Evolutionary conservation across 2,888 invertebrate species (phyloP).

Genomic region (Chrysina gloriosa): DNA sequence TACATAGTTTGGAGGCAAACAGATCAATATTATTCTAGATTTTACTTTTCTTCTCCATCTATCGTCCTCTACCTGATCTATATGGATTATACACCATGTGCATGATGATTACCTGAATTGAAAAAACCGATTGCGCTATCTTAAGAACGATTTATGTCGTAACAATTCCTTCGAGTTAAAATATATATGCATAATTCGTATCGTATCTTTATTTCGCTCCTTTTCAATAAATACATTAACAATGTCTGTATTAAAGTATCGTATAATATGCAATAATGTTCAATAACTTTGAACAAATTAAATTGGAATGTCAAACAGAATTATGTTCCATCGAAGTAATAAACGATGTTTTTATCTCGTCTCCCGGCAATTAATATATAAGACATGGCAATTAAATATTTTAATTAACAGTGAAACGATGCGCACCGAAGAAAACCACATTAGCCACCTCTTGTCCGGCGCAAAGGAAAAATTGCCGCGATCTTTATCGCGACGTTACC

Average conservation of each 20-base stretch:
- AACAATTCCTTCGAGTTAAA: too few relatives aligned
- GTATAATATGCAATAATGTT: background rate
- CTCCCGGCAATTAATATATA: constrained; percentile 22
- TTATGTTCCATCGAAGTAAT: constrained; percentile 5
- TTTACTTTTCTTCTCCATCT: too few relatives aligned
- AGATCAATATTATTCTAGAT: too few relatives aligned
- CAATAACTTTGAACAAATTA: constrained; percentile 1
- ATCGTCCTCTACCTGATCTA: too few relatives aligned
- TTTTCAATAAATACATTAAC: background rate
- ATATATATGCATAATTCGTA: too few relatives aligned
- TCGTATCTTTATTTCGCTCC: too few relatives aligned
- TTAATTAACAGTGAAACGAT: constrained; percentile 22
- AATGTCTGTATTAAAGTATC: background rate
- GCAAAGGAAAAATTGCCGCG: constrained; percentile 13
- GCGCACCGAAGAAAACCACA: background rate
- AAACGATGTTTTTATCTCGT: constrained; percentile 14
- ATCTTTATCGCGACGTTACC: constrained; percentile 25
- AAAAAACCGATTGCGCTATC: too few relatives aligned
- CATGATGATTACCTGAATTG: too few relatives aligned
- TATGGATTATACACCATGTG: too few relatives aligned
- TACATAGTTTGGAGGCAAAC: too few relatives aligned
- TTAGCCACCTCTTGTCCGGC: background rate
- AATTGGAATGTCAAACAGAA: constrained; percentile 28
- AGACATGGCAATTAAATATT: constrained; percentile 29
- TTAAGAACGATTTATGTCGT: too few relatives aligned